phyloP scores from a whole-genome alignment of 2,888 invertebrate genomes.

The Psylliodes chrysocephalus region DNA sequence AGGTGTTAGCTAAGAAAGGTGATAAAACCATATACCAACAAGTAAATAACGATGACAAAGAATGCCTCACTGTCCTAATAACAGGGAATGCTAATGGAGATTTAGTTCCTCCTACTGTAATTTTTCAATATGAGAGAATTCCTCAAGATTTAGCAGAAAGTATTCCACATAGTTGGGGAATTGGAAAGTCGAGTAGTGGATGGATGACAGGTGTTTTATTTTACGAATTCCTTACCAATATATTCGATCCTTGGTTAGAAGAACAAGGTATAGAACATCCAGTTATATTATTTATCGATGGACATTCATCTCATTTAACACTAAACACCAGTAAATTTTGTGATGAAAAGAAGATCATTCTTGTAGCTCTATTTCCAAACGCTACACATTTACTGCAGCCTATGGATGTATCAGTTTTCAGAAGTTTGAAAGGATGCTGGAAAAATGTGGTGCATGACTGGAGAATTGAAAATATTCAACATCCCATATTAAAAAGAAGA shows the following conservation, averaged over 20 bases:
- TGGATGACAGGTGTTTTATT: constrained; percentile 13
- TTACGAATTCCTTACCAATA: constrained; percentile 1
- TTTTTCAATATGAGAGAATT: constrained; percentile 3
- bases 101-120: constrained; percentile 1
- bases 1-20: constrained; percentile 35
- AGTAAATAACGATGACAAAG: constrained; percentile 30
- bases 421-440: too few relatives aligned
- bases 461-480: too few relatives aligned
- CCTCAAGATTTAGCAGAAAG: not conserved
- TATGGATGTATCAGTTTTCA: too few relatives aligned
- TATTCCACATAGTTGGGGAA: not conserved
- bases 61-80: constrained; percentile 27
- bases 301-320: not conserved
- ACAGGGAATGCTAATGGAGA: constrained; percentile 21
- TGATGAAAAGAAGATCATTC: too few relatives aligned
- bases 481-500: too few relatives aligned
- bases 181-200: not conserved
- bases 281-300: constrained; percentile 7
- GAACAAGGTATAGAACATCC: not conserved
- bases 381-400: too few relatives aligned
- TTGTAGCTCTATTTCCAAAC: too few relatives aligned
- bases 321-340: too few relatives aligned
- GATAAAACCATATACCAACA: too few relatives aligned
- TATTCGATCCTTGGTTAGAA: constrained; percentile 1
- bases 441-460: too few relatives aligned